Evolutionary conservation across 1,140 invertebrate species (phyloP), one percentile per base, ranked within the genome.

Genomic region (Hestina assimilis): DNA sequence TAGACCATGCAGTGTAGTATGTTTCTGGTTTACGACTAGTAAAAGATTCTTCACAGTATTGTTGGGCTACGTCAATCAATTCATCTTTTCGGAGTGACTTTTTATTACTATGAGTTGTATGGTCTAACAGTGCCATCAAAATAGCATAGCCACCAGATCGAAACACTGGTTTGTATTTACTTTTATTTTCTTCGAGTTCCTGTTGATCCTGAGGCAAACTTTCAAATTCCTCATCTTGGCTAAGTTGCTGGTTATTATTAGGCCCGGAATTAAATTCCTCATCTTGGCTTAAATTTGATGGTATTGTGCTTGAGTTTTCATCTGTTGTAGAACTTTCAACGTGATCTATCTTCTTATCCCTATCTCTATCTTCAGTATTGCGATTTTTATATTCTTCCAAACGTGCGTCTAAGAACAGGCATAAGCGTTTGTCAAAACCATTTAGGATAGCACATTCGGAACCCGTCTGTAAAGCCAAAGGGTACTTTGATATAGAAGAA

Each of bases 371-470:
- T n/a, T n/a, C n/a, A n/a, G n/a, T n/a, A n/a, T n/a, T n/a, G n/a
- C n/a, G n/a, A 23, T 24, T 46, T 42, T 55, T 64, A 40, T 47
- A 53, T 19, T 43, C 40, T 47, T 84, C 65, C 53, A 96, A 83
- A 75, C 92, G 93, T 60, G 92, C 91, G 79, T 97, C 95, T 35
- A 98, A 81, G 90, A 94, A 93, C 20, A 89, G 73, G 73, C 96
- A 97, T 12, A 97, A 79, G 69, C 93, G 94, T 41, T 90, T 89
- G 23, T 95, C 95, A 90, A 99, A 98, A 63, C 95, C 92, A 68
- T 96, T 92, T 9, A 99, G 75, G 38, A 98, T 93, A 56, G 92
- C 92, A 79, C 96, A 98, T 67, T 98, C 96, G 71, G 91, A 92
- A 1, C 96, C 97, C 63, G 89, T 90, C 56, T 92, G 87, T 11